Evolutionary conservation across 2,113 vertebrate genomes (phyloP), one percentile per base, ranked within the genome.

Genomic region (Machaerirhynchus nigripectus): DNA sequence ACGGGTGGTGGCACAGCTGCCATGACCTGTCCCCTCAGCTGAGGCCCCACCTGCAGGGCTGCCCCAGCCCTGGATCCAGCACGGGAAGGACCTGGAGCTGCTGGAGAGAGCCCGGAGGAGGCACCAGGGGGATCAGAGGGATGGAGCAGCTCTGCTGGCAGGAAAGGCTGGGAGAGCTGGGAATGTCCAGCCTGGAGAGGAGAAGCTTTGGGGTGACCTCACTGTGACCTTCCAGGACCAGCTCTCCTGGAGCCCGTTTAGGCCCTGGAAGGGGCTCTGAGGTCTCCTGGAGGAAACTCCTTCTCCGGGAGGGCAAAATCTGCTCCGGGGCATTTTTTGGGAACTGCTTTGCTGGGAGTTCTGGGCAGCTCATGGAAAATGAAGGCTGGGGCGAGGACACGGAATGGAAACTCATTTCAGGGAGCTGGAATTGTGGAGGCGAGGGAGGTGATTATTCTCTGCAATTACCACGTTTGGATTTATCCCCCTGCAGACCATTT

Each of bases 341-440:
- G 81, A 73, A 8, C 5, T 3, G 9, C n/a, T 28, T 71, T 44
- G 19, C n/a, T 26, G 31, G 31, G 14, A 8, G 35, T 3, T 3
- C 18, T 21, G 30, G 18, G 28, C 33, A 37, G 12, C 11, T 28
- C 31, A 2, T 22, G 47, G 37, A 10, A 67, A 33, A 28, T 9
- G 28, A 52, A 31, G 21, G 14, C 9, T 2, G 10, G 31, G 31
- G 17, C 0, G 0, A 90, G 12, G 33, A 24, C 31, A 20, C 0
- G 1, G 11, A n/a, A 10, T 4, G 27, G 12, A 46, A 74, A 10
- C 18, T 61, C 2, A 0, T 4, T 49, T 61, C 1, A 3, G 49
- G 28, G 22, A 80, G 11, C 17, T 23, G 16, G 27, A 40, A 6
- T 2, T 6, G 40, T 10, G 19, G 23, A 44, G 22, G n/a, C 35